Conservation (phyloP, 2,113 vertebrate species). For the Barbus barbus region DNA sequence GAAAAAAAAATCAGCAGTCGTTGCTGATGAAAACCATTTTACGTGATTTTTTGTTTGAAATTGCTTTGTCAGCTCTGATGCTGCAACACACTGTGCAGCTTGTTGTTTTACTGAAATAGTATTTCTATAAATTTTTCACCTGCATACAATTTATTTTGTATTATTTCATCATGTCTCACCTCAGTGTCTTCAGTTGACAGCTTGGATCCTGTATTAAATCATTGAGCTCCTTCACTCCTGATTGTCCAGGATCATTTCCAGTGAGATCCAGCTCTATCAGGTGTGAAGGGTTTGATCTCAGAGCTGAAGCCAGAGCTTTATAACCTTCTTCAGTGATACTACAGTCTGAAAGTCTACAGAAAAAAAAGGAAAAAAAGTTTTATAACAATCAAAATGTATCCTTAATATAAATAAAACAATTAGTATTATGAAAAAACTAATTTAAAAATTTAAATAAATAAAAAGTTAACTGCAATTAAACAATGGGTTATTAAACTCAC, state of each 20-base stretch:
- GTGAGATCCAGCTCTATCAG: no score
- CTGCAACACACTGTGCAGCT: not conserved
- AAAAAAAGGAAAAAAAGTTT: no score
- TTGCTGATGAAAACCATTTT: not conserved
- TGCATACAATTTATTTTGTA: not conserved
- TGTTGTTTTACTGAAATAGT: not conserved
- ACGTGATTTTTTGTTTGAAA: not conserved
- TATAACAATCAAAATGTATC: no score
- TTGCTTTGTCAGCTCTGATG: not conserved
- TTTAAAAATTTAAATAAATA: no score
- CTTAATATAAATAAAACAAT: no score
- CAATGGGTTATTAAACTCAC: no score
- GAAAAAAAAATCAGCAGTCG: not conserved
- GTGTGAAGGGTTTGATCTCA: not conserved
- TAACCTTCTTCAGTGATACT: not conserved
- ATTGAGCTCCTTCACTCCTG: not conserved
- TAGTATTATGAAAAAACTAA: no score
- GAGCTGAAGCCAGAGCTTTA: slow-evolving; percentile 7
- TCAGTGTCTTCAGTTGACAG: not conserved
- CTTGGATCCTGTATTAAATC: not conserved
- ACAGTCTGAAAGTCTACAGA: not conserved
- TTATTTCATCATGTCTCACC: not conserved
- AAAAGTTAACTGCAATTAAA: no score
- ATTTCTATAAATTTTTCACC: not conserved
- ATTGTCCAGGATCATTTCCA: not conserved